phyloP scores from a whole-genome alignment of 2,888 invertebrate species.

The Horisme vitalbata region DNA sequence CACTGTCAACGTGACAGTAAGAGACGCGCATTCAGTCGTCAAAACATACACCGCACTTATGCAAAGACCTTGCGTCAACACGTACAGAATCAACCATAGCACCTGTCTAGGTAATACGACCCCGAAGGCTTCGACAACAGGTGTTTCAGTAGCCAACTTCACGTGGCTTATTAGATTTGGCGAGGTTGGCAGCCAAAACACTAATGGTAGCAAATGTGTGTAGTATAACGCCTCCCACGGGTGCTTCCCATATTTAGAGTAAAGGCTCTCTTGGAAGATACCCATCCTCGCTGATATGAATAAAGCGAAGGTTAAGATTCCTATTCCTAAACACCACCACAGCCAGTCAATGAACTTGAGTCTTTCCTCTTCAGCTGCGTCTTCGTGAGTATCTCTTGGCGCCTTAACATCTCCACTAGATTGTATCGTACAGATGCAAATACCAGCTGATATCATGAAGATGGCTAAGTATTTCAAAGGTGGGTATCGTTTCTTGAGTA shows the following conservation, averaged over 20 bases:
- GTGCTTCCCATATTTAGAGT: slow-evolving; percentile 93
- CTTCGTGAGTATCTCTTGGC: slow-evolving; percentile 67
- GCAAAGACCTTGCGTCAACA: slow-evolving; percentile 94
- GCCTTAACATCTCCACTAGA: slow-evolving; percentile 89
- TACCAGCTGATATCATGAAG: slow-evolving; percentile 95
- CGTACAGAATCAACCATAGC: slow-evolving; percentile 90
- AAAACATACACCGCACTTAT: slow-evolving; percentile 97
- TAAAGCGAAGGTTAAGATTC: slow-evolving; percentile 92
- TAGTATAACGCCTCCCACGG: slow-evolving; percentile 94
- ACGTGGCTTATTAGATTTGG: slow-evolving; percentile 91
- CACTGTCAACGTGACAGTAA: slow-evolving; percentile 97
- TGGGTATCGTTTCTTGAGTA: slow-evolving; percentile 92
- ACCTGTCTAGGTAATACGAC: slow-evolving; percentile 88
- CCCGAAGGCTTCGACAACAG: slow-evolving; percentile 84
- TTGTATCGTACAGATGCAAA: slow-evolving; percentile 94
- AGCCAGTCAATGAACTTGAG: slow-evolving; percentile 76
- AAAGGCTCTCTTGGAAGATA: slow-evolving; percentile 95
- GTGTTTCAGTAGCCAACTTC: slow-evolving; percentile 86
- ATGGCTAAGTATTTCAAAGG: slow-evolving; percentile 95
- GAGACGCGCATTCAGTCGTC: slow-evolving; percentile 96
- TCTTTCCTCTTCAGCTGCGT: slow-evolving; percentile 66
- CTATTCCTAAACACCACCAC: slow-evolving; percentile 88
- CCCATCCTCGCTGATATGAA: slow-evolving; percentile 98
- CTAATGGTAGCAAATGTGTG: slow-evolving; percentile 95
- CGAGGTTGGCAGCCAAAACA: slow-evolving; percentile 92